Base-by-base conservation (phyloP, 2,888 invertebrate genomes). In the Erebia palarica region DNA sequence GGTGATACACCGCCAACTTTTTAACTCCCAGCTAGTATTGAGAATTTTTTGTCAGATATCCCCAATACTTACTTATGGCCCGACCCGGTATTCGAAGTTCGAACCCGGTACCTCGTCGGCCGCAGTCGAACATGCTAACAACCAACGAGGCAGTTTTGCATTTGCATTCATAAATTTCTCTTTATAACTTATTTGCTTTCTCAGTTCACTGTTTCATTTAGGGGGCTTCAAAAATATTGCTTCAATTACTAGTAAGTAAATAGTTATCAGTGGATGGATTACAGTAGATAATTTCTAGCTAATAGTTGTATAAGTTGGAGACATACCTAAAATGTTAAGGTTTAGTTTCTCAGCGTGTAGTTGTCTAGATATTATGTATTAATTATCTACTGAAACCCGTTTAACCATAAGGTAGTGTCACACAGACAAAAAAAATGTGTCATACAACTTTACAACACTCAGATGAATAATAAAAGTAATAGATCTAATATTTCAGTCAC, bases 211-310 rank as follows among this genome's bases (percentile, higher is more conserved):
- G 69, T 69, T 69, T 63, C 47, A 44, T n/a, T 53, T 49, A 61
- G 36, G 68, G 66, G 71, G 79, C 80, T 65, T 73, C 82, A 65
- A 47, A 80, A 85, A 80, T 81, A 84, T 84, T 86, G 89, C 91
- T 91, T 91, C 89, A 90, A 91, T 91, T 90, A 90, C 78, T 91
- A 89, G 87, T 67, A 58, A 89, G 87, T 67, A 58, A 47, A 70
- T 69, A 76, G 73, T 44, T 65, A 63, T 65, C 65, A 69, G 69
- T 78, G 81, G 78, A 76, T 78, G 80, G 86, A 82, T 87, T 89
- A 89, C 86, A 87, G 75, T 74, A 61, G 69, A 69, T 60, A 65
- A 71, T 75, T 70, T 47, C 16, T 47, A 42, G 18, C 83, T 9
- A 8, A 4, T 59, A 36, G 36, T 36, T 42, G n/a, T 36, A 16